These are phyloP conservation scores for Mesorhabditis belari DNA, from an alignment of 2,888 invertebrate genomes.

Conservation along the genomic window DNA sequence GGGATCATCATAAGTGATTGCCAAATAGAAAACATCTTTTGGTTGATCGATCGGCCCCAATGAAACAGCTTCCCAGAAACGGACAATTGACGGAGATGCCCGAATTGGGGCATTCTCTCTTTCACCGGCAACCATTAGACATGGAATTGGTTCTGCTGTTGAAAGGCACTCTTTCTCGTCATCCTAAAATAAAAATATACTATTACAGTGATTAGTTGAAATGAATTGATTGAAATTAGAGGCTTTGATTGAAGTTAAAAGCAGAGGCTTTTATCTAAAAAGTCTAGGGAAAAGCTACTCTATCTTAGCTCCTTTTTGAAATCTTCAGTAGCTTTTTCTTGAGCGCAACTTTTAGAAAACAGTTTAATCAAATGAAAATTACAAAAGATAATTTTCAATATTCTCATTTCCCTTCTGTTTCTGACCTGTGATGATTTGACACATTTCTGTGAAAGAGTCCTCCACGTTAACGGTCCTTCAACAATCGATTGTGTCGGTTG, in stretches of 20 bases:
- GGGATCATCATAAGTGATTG: slow-evolving; percentile 85
- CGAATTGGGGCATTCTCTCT: slow-evolving; percentile 19
- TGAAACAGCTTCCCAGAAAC: slow-evolving; percentile 73
- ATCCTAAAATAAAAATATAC: no score
- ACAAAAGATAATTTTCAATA: no score
- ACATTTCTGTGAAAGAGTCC: slow-evolving; percentile 77
- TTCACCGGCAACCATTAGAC: slow-evolving; percentile 38
- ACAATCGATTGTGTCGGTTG: slow-evolving; percentile 58
- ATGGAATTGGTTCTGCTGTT: slow-evolving; percentile 58
- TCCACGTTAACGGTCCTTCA: slow-evolving; percentile 93
- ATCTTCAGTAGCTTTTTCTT: no score
- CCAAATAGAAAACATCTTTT: slow-evolving; percentile 86
- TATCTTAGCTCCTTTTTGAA: no score
- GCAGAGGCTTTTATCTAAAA: no score
- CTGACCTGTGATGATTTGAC: slow-evolving; percentile 6
- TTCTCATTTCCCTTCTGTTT: no score
- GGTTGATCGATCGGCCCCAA: slow-evolving; percentile 92
- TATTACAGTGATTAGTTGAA: no score
- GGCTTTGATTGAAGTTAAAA: no score
- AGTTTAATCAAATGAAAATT: no score
- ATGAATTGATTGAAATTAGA: no score
- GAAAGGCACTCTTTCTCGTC: slow-evolving; percentile 23
- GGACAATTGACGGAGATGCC: slow-evolving; percentile 13
- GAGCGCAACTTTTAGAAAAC: no score
- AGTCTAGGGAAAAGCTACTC: no score